Evolutionary conservation across 2,113 vertebrate genomes (phyloP).

Genomic region (Haliaeetus leucogaster): DNA sequence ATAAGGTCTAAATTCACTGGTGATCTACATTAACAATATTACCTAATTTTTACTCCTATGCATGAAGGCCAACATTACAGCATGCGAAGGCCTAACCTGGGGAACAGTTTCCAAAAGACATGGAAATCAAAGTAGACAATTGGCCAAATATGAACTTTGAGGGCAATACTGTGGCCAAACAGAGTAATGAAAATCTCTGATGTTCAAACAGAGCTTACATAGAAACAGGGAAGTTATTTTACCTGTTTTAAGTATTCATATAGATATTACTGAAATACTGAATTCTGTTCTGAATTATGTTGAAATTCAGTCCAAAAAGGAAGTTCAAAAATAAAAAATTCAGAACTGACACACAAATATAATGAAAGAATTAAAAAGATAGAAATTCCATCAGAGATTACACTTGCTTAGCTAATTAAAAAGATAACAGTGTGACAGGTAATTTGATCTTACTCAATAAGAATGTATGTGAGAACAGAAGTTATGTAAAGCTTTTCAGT

Average conservation of each 20-base stretch:
- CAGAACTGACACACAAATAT: background rate
- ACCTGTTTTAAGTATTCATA: background rate
- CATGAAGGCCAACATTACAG: background rate
- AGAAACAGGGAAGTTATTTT: conserved; percentile 12
- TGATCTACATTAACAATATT: background rate
- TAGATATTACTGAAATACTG: background rate
- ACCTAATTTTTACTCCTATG: background rate
- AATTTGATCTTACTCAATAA: background rate
- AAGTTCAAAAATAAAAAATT: background rate
- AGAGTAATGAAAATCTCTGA: conserved; percentile 5
- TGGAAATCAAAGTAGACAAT: background rate
- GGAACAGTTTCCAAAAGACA: background rate
- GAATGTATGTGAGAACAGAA: background rate
- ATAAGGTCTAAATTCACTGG: background rate
- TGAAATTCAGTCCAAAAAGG: background rate
- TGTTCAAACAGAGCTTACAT: background rate
- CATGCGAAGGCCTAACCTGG: background rate
- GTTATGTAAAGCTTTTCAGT: background rate
- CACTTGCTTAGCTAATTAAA: background rate
- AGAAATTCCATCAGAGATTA: background rate
- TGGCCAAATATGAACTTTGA: background rate
- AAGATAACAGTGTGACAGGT: background rate
- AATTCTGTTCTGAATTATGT: background rate
- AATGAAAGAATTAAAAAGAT: background rate
- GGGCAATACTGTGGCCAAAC: background rate